phyloP scores from a whole-genome alignment of 2,113 vertebrate species.

The Pristiophorus japonicus region DNA sequence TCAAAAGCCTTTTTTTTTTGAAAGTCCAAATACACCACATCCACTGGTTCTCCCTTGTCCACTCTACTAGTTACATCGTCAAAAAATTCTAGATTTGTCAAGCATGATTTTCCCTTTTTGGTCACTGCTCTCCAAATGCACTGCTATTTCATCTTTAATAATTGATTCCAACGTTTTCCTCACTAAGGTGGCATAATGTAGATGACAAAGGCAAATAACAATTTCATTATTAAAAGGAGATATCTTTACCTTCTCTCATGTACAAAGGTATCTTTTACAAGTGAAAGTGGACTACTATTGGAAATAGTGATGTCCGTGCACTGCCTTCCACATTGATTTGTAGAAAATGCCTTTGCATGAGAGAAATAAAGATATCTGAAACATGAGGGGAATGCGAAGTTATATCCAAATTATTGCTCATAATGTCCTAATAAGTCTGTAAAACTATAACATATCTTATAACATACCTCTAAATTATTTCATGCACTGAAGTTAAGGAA shows the following conservation, averaged over 20 bases:
- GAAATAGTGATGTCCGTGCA: background rate
- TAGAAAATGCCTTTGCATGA: background rate
- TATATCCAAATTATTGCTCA: background rate
- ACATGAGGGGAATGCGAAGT: background rate
- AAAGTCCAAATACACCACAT: too few species aligned
- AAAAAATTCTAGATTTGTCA: too few species aligned
- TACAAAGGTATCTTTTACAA: background rate
- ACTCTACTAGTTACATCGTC: too few species aligned
- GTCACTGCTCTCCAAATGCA: too few species aligned
- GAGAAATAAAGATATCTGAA: background rate
- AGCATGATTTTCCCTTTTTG: too few species aligned
- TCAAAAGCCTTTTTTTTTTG: too few species aligned
- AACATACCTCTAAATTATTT: background rate
- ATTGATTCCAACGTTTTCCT: too few species aligned
- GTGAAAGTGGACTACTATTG: background rate
- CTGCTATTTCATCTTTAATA: too few species aligned
- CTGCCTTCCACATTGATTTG: background rate
- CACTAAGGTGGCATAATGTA: background rate
- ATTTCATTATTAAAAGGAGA: background rate
- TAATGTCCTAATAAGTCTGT: background rate
- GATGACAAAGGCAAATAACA: background rate
- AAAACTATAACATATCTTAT: background rate
- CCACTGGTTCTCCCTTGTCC: too few species aligned
- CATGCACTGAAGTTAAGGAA: background rate
- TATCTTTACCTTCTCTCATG: background rate